Conservation (phyloP, 2,888 invertebrate genomes). For the Macrosiphum euphorbiae region DNA sequence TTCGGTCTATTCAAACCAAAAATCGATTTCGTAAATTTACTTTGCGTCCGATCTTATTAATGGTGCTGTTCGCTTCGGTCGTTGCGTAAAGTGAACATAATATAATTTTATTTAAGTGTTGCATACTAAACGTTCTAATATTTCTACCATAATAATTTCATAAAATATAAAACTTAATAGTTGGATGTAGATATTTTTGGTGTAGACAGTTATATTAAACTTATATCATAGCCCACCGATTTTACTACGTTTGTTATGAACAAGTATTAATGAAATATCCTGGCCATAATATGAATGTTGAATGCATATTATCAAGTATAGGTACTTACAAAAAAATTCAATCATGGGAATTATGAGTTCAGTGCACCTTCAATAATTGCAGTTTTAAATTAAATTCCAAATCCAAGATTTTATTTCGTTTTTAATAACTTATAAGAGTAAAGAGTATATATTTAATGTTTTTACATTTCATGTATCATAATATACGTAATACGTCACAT, state of each 20-base stretch:
- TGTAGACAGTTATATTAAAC: no score
- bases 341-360: neutral
- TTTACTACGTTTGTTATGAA: neutral
- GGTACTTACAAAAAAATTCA: neutral
- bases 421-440: neutral
- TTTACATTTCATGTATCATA: neutral
- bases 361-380: neutral
- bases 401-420: neutral
- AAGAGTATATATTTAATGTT: neutral
- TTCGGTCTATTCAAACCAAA: neutral
- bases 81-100: neutral
- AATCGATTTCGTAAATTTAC: neutral
- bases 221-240: neutral
- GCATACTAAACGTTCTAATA: neutral
- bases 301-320: neutral
- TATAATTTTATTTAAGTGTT: neutral
- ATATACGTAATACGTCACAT: neutral
- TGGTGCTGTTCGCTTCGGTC: neutral
- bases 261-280: neutral
- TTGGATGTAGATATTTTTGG: no score
- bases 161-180: neutral
- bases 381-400: neutral
- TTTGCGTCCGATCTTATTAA: neutral
- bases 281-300: neutral
- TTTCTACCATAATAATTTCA: neutral